A percentile compares a stretch with the other conserved stretches of the same genome.
Conservation (phyloP, 2,113 vertebrate genomes). For the Plecotus auritus region DNA sequence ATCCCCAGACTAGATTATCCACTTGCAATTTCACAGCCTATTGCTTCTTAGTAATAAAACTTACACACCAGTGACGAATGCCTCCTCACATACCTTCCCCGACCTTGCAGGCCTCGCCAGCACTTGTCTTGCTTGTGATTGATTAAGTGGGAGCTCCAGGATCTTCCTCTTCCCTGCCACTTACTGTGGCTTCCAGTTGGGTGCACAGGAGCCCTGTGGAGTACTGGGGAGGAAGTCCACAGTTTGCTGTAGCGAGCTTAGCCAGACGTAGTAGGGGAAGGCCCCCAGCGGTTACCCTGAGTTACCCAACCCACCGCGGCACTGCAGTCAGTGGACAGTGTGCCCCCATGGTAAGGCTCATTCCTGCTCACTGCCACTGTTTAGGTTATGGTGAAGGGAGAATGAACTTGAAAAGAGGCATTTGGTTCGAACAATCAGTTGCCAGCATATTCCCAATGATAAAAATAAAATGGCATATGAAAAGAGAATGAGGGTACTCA, state of each 20-base stretch:
- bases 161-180: not conserved
- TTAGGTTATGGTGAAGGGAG: not conserved
- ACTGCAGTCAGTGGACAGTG: not conserved
- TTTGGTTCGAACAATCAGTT: not conserved
- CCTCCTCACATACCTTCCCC: not conserved
- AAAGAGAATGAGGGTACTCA: not conserved
- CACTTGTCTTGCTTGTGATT: not conserved
- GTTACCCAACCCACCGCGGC: not conserved
- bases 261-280: not conserved
- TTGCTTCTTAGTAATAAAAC: not conserved
- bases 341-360: not conserved
- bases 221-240: not conserved
- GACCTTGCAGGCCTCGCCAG: not conserved
- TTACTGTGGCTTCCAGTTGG: not conserved
- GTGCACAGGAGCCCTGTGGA: not conserved
- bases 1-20: not conserved
- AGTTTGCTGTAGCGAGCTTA: not conserved
- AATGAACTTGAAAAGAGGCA: not conserved
- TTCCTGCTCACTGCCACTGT: not conserved
- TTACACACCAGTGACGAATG: not conserved
- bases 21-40: not conserved
- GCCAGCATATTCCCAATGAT: constrained; percentile 14
- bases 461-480: not conserved
- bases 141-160: not conserved
- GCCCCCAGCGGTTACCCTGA: not conserved